Percentiles rank a stretch among this genome's conserved stretches.
Conservation (phyloP, 1,140 invertebrate genomes). For the Heliconius hermathena region DNA sequence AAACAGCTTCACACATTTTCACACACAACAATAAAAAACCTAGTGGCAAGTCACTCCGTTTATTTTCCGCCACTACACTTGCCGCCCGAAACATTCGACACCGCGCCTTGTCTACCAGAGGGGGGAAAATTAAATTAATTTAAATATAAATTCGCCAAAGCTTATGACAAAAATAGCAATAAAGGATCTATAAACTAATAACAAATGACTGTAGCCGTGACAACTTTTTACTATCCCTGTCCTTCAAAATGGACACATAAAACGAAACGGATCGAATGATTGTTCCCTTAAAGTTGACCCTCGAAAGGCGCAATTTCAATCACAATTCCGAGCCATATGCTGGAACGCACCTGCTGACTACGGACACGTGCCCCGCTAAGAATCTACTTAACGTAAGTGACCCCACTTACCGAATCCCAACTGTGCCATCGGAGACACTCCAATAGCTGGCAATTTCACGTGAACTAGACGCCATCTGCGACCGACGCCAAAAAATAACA, state of each 20-base stretch:
- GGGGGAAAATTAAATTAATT: too few species aligned
- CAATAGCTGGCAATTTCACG: constrained; percentile 70
- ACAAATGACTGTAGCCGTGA: not conserved
- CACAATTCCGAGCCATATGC: constrained; percentile 58
- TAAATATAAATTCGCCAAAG: too few species aligned
- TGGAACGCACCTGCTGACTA: constrained; percentile 71
- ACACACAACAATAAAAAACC: too few species aligned
- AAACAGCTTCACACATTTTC: too few species aligned
- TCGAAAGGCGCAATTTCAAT: constrained; percentile 69
- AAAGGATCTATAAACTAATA: too few species aligned
- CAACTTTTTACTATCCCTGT: not conserved
- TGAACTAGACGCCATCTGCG: constrained; percentile 70
- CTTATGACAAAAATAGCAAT: too few species aligned
- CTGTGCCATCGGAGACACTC: constrained; percentile 67
- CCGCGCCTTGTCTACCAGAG: too few species aligned
- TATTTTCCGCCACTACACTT: too few species aligned
- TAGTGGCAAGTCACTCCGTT: too few species aligned
- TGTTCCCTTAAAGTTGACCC: constrained; percentile 55
- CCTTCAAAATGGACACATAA: constrained; percentile 25
- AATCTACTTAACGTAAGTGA: constrained; percentile 78
- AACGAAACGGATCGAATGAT: constrained; percentile 43
- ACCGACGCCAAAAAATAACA: constrained; percentile 78
- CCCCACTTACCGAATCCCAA: constrained; percentile 73
- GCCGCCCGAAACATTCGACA: too few species aligned
- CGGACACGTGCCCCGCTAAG: constrained; percentile 70